Evolutionary conservation across 1,140 invertebrate genomes (phyloP).

Genomic region (Drosophila nigrodunni): DNA sequence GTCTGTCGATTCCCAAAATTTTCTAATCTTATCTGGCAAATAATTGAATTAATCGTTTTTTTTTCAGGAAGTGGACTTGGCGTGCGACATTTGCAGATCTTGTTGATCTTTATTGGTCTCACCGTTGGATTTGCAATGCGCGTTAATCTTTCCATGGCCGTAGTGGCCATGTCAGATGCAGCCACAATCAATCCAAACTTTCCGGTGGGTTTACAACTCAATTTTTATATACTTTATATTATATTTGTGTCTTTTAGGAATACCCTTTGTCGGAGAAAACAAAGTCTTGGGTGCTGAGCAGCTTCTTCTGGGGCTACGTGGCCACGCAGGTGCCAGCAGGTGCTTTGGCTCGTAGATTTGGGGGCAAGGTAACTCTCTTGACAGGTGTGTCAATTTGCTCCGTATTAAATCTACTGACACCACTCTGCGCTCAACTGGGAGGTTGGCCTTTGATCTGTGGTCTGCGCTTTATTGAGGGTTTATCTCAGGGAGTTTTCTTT

Average conservation of each 20-base stretch:
- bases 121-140: conserved; percentile 87
- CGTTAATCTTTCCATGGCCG: conserved; percentile 88
- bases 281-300: conserved; percentile 85
- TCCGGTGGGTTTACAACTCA: conserved; percentile 56
- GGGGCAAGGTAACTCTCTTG: conserved; percentile 85
- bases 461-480: conserved; percentile 89
- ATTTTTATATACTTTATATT: background rate
- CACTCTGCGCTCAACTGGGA: conserved; percentile 68
- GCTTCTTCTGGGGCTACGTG: conserved; percentile 88
- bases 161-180: conserved; percentile 88
- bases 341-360: conserved; percentile 87
- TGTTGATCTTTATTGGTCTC: conserved; percentile 87
- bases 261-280: conserved; percentile 40
- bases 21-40: background rate
- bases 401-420: conserved; percentile 82
- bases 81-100: conserved; percentile 86
- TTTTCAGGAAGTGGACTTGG: conserved; percentile 22
- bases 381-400: conserved; percentile 70
- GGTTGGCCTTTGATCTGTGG: conserved; percentile 86
- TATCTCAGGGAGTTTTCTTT: conserved; percentile 91
- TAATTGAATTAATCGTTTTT: background rate
- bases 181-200: conserved; percentile 48
- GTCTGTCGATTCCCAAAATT: background rate
- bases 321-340: conserved; percentile 87
- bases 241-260: conserved; percentile 13